Evolutionary conservation across 2,113 vertebrate genomes (phyloP), one percentile per base, ranked within the genome.

Genomic region (Marmota monax): DNA sequence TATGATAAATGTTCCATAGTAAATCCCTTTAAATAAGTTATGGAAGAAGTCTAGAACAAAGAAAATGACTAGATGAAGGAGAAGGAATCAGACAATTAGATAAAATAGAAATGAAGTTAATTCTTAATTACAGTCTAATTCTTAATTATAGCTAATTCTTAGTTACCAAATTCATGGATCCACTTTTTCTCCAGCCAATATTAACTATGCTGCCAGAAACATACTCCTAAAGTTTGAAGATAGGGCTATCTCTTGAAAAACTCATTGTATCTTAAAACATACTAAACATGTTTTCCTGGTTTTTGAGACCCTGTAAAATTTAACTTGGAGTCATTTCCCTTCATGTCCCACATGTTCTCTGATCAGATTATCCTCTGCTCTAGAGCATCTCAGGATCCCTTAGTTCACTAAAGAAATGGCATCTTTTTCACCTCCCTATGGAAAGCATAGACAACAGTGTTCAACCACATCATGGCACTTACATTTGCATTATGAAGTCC

Each of bases 81-180:
- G 34, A 86, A 32, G 45, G 5, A 92, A 94, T 37, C 65, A 85
- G 27, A 53, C 4, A 94, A 65, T 85, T 67, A 93, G 17, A 53
- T 32, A 94, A 87, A 61, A 67, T 13, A 88, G 13, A 27, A 87
- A 87, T 72, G 27, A 79, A 79, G 69, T n/a, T 90, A 74, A 95
- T 32, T 88, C 8, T 88, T 80, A 84, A 72, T 87, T 51, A 76
- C 13, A 10, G 53, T 5, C 0, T 51, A 51, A 51, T 51, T 51
- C 48, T 51, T 51, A 51, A 51, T 51, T 51, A 51, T 13, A 51
- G 48, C 48, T 51, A 51, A 51, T 51, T 51, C 48, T 51, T 51
- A 51, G 12, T 51, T 56, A 58, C 8, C 23, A 80, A 90, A 94
- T 37, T 84, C n/a, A 92, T 20, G 3, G 27, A 86, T 88, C 3